phyloP scores from a whole-genome alignment of 2,797 vertebrate genomes.

The Thalassophryne amazonica region DNA sequence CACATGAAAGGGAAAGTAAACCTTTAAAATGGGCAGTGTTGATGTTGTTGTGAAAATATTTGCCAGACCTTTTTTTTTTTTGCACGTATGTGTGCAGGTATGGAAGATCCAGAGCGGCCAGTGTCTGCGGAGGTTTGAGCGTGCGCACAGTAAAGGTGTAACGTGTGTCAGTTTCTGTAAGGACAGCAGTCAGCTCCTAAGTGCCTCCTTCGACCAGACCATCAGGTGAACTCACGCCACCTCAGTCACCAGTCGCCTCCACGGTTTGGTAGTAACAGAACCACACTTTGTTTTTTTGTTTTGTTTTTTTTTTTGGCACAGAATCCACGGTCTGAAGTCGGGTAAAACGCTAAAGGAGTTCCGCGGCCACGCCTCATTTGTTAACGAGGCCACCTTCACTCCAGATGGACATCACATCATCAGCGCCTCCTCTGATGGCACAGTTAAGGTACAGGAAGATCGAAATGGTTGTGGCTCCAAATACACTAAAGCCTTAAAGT shows the following conservation, averaged over 20 bases:
- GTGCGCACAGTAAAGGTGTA: constrained; percentile 97
- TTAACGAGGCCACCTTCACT: constrained; percentile 95
- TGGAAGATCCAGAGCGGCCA: constrained; percentile 99
- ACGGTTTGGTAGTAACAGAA: background rate
- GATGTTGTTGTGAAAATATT: too few species aligned
- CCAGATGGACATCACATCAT: constrained; percentile 95
- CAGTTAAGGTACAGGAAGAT: constrained; percentile 85
- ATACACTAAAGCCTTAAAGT: too few species aligned
- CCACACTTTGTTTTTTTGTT: background rate
- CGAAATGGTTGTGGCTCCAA: too few species aligned
- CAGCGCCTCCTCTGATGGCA: constrained; percentile 95
- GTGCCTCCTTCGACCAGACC: constrained; percentile 96
- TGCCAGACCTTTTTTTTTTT: too few species aligned
- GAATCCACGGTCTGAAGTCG: constrained; percentile 95
- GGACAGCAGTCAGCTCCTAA: constrained; percentile 97
- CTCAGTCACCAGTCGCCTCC: background rate
- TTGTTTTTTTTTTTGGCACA: constrained; percentile 28
- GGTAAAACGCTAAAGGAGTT: constrained; percentile 97
- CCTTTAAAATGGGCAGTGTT: too few species aligned
- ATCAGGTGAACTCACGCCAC: constrained; percentile 83
- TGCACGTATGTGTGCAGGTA: constrained; percentile 75
- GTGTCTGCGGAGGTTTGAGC: constrained; percentile 92
- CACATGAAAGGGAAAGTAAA: too few species aligned
- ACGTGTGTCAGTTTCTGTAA: constrained; percentile 97
- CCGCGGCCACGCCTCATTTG: constrained; percentile 93